Evolutionary conservation across 2,113 vertebrate genomes (phyloP), one percentile per base, ranked within the genome.

Genomic region (Pimephales promelas): DNA sequence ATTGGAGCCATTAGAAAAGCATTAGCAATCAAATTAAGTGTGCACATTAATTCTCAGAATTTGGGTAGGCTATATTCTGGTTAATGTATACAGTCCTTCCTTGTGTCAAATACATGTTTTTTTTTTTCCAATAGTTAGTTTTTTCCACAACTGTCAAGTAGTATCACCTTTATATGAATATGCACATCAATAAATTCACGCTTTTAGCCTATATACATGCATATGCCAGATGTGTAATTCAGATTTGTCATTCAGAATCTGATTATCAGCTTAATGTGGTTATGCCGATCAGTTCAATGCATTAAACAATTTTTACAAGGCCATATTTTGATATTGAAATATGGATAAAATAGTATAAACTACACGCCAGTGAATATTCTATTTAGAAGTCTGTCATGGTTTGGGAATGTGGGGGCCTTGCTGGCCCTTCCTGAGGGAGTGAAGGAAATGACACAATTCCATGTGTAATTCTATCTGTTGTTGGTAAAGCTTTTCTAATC

Each of bases 401-500:
- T 79, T 9, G 78, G 61, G 78, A 79, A 76, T 59, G 59, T 54
- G 28, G 11, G 18, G 14, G 71, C 28, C 28, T n/a, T n/a, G n/a
- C 28, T 28, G 28, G 28, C 45, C 74, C 10, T n/a, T 57, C 52
- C 73, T 64, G 40, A 26, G 28, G 45, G 24, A 64, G 28, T 14
- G 81, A 75, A 89, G 90, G 92, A 94, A 93, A 87, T 90, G 88
- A 91, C 90, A 88, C 47, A 70, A 91, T 87, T 87, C 90, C 89
- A 85, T 78, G 72, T 84, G 85, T 31, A 88, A 80, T 76, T 81
- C 79, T 31, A 74, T 84, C 61, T 86, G 45, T 85, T 76, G 34
- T 85, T 76, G 34, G 66, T 72, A 83, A 86, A 81, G 70, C 18
- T 82, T 86, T 85, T 68, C 45, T 88, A 91, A 94, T 87, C 78